Base-by-base conservation (phyloP, 2,888 invertebrate species). In the Yponomeuta cagnagella region DNA sequence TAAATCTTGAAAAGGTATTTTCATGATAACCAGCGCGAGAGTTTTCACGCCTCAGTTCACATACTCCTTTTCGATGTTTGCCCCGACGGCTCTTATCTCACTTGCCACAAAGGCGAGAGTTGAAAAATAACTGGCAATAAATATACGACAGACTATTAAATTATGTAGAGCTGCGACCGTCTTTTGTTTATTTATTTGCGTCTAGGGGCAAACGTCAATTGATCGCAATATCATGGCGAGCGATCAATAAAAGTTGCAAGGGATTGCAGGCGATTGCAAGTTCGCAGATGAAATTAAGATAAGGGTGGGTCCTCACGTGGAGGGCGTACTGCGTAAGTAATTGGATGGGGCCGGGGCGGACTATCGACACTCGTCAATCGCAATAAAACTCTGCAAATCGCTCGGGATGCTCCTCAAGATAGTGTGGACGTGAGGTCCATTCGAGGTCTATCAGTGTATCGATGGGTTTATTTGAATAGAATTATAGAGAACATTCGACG, bases 231-330 rank as follows among this genome's bases (percentile, higher is more conserved):
- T 68, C 68, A 37, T 23, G n/a, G 68, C 68, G 48, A 15, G 33
- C 43, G n/a, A 68, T 68, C 65, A 48, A 48, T 48, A 68, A 68
- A 70, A 70, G 68, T 71, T 72, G 66, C 52, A 58, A 58, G 70
- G 71, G 73, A 69, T 65, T 70, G 37, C 48, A 43, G 48, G 48
- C 48, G 82, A 81, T 82, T 80, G 80, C 73, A 77, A 83, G 78
- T 84, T 83, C 83, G 84, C 83, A 82, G 91, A 90, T 90, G 86
- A 86, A 88, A 87, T 89, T 88, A 82, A 88, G 90, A 91, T 90
- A 89, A 82, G 79, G 76, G 77, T 74, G 76, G 74, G 79, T 80
- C 80, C 79, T 77, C 81, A 80, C 83, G 82, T 81, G 67, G 48
- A 80, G 79, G 76, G 76, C 70, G 76, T 78, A 75, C 76, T 77